Evolutionary conservation across 2,888 invertebrate genomes (phyloP).

Genomic region (Punctoribates punctum): DNA sequence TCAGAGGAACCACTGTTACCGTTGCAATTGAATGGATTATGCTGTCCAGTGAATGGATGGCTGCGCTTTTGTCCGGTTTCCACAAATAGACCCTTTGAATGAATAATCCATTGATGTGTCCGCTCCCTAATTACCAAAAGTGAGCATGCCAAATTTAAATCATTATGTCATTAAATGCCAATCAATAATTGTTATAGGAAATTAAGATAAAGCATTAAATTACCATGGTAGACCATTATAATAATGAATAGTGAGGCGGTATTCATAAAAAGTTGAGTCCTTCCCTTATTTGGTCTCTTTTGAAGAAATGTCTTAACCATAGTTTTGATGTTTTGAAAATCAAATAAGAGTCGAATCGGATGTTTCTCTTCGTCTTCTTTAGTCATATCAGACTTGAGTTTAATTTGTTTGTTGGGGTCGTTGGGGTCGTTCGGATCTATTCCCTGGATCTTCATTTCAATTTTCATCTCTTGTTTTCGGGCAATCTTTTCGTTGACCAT

Average conservation of each 20-base stretch:
- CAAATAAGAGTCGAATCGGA: constrained; percentile 24
- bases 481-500: constrained; percentile 9
- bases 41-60: background rate
- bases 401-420: background rate
- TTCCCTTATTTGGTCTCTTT: constrained; percentile 13
- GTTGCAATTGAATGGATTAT: background rate
- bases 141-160: too few relatives aligned
- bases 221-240: background rate
- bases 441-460: background rate
- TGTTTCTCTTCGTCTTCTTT: background rate
- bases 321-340: constrained; percentile 11
- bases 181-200: too few relatives aligned
- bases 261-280: background rate
- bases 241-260: background rate
- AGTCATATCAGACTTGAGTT: constrained; percentile 7
- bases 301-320: constrained; percentile 1
- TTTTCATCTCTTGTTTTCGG: background rate
- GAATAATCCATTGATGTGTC: background rate
- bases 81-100: background rate
- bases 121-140: background rate
- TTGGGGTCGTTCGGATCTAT: background rate
- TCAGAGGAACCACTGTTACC: background rate
- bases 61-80: background rate
- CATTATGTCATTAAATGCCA: too few relatives aligned
- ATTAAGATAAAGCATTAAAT: background rate